Percentiles rank a stretch among this genome's conserved stretches.
phyloP scores from a whole-genome alignment of 2,113 vertebrate species.

The Boleophthalmus pectinirostris region DNA sequence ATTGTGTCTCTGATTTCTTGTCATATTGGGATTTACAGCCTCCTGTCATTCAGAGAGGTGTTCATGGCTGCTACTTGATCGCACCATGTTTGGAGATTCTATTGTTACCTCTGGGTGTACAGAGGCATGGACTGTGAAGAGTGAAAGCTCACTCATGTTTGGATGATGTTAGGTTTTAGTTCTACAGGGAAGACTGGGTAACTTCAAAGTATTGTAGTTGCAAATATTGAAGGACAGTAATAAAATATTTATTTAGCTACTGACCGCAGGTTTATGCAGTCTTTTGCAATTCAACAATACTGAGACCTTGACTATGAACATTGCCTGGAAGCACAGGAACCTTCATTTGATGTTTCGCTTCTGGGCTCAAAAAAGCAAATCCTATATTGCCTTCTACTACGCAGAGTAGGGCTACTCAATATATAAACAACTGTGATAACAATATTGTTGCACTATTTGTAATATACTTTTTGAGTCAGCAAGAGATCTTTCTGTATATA shows the following conservation, averaged over 20 bases:
- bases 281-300: not conserved
- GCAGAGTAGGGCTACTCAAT: not conserved
- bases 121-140: not conserved
- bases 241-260: too few species aligned
- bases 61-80: not conserved
- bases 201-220: not conserved
- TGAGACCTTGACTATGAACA: not conserved
- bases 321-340: not conserved
- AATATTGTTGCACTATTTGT: too few species aligned
- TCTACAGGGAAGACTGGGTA: not conserved
- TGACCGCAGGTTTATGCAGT: not conserved
- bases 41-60: not conserved
- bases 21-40: not conserved
- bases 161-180: not conserved
- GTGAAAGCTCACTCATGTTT: not conserved
- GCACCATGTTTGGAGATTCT: not conserved
- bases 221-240: not conserved
- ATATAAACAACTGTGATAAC: not conserved
- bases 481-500: too few species aligned
- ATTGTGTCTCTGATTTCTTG: slow-evolving; percentile 1
- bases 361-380: not conserved
- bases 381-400: not conserved
- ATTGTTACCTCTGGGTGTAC: not conserved
- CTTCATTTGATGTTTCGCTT: not conserved
- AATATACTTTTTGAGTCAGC: too few species aligned